phyloP scores from a whole-genome alignment of 2,113 vertebrate genomes.

The Actinemys pallida region DNA sequence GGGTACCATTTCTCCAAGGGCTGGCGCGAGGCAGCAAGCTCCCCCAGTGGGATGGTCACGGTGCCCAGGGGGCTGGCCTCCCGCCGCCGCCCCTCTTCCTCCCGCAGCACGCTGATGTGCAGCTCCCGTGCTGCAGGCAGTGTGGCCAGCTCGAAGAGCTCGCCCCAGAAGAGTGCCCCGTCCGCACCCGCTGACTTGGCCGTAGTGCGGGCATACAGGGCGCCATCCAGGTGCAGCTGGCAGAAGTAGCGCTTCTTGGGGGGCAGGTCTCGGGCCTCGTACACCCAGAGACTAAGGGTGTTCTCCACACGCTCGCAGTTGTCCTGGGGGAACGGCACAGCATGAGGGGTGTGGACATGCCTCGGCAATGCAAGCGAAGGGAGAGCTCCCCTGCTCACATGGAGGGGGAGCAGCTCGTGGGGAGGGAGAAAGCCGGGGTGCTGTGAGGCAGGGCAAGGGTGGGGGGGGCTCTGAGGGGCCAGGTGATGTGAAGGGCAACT shows the following conservation, averaged over 20 bases:
- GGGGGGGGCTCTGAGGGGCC: too few species aligned
- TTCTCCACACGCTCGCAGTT: slow-evolving; percentile 89
- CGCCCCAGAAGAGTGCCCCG: slow-evolving; percentile 79
- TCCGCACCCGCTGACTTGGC: slow-evolving; percentile 77
- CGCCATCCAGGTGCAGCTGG: slow-evolving; percentile 89
- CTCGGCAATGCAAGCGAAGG: background rate
- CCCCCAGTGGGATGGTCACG: slow-evolving; percentile 79
- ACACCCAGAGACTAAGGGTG: slow-evolving; percentile 90
- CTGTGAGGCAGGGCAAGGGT: background rate
- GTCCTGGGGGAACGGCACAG: slow-evolving; percentile 79
- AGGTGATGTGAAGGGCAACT: too few species aligned
- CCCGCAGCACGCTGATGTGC: slow-evolving; percentile 84
- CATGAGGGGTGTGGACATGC: background rate
- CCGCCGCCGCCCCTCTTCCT: slow-evolving; percentile 84
- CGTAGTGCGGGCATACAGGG: slow-evolving; percentile 88
- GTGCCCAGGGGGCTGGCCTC: slow-evolving; percentile 82
- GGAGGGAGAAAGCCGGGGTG: background rate
- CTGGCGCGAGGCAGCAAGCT: slow-evolving; percentile 75
- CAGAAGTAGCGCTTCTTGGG: slow-evolving; percentile 86
- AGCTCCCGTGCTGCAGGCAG: slow-evolving; percentile 85
- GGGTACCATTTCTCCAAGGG: slow-evolving; percentile 88
- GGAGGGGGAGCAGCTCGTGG: background rate
- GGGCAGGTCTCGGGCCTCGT: slow-evolving; percentile 90
- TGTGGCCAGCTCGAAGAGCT: slow-evolving; percentile 92
- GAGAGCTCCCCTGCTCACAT: background rate